phyloP scores from a whole-genome alignment of 2,888 invertebrate species.

The Drosophila pseudotakahashii region DNA sequence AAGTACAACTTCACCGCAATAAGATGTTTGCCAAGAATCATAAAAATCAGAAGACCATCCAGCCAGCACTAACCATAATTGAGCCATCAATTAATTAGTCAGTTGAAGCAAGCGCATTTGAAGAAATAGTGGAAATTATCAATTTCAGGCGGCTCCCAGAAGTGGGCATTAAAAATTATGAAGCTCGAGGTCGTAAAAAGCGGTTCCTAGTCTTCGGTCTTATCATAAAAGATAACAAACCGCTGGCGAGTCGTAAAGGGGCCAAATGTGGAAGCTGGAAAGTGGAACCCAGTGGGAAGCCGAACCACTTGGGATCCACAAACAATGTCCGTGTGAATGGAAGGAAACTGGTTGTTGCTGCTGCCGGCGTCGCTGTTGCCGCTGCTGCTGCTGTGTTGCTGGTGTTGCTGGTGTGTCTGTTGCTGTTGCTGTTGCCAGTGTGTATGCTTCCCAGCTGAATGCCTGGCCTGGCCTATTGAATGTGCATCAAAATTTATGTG shows the following conservation, averaged over 20 bases:
- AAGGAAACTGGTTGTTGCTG: slow-evolving; percentile 71
- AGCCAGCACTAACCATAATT: slow-evolving; percentile 20
- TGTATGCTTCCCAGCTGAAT: slow-evolving; percentile 15
- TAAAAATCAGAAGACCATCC: slow-evolving; percentile 10
- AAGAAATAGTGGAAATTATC: slow-evolving; percentile 48
- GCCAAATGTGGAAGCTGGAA: slow-evolving; percentile 53
- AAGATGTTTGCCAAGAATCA: slow-evolving; percentile 13
- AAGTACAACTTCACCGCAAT: not conserved
- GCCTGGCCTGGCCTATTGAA: slow-evolving; percentile 74
- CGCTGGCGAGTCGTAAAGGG: slow-evolving; percentile 27
- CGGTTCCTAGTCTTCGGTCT: slow-evolving; percentile 39
- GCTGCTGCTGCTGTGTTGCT: slow-evolving; percentile 16
- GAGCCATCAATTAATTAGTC: slow-evolving; percentile 65
- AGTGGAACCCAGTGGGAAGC: slow-evolving; percentile 11
- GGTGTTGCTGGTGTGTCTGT: slow-evolving; percentile 41
- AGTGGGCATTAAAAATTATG: slow-evolving; percentile 57
- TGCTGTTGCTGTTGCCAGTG: slow-evolving; percentile 17
- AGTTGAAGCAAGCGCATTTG: slow-evolving; percentile 12
- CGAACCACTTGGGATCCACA: slow-evolving; percentile 65
- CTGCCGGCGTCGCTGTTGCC: slow-evolving; percentile 24
- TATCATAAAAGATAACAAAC: slow-evolving; percentile 68
- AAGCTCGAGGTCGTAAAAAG: slow-evolving; percentile 53
- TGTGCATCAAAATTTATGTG: slow-evolving; percentile 80
- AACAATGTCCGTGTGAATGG: slow-evolving; percentile 74
- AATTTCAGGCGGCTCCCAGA: slow-evolving; percentile 47